These are phyloP conservation scores for Heterodera filipjevi DNA, from an alignment of 2,888 invertebrate genomes.

Conservation along the genomic window DNA sequence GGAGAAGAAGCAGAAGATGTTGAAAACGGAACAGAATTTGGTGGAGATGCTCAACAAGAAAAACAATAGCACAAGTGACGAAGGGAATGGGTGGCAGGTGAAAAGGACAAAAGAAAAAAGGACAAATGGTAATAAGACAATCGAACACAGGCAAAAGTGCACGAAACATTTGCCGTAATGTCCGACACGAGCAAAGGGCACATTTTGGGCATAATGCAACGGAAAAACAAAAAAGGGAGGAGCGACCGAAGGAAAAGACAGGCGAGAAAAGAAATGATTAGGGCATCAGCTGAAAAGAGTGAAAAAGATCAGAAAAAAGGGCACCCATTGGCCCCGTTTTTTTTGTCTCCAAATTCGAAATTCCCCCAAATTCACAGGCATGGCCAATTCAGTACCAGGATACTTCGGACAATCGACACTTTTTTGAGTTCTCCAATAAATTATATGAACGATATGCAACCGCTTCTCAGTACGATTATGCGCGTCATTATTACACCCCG, in stretches of 20 bases:
- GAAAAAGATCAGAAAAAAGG: no score
- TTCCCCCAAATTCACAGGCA: background rate
- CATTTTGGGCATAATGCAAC: background rate
- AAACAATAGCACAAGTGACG: background rate
- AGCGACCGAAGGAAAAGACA: background rate
- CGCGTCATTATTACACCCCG: background rate
- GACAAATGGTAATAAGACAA: background rate
- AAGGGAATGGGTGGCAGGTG: background rate
- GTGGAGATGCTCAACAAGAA: background rate
- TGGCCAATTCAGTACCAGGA: background rate
- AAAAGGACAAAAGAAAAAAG: background rate
- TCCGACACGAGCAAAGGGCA: background rate
- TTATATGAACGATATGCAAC: background rate
- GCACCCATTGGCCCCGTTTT: no score
- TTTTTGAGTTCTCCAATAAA: background rate
- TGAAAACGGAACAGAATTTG: background rate
- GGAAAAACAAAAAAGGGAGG: background rate
- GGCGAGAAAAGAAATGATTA: background rate
- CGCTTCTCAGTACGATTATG: background rate
- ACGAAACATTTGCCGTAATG: conserved; percentile 3
- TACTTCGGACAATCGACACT: background rate
- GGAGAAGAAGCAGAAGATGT: background rate
- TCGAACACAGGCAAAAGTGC: background rate
- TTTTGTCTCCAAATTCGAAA: no score
- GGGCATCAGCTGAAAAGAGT: no score